Conservation (phyloP, 2,888 invertebrate species). For the Cataglyphis rosenhaueri region DNA sequence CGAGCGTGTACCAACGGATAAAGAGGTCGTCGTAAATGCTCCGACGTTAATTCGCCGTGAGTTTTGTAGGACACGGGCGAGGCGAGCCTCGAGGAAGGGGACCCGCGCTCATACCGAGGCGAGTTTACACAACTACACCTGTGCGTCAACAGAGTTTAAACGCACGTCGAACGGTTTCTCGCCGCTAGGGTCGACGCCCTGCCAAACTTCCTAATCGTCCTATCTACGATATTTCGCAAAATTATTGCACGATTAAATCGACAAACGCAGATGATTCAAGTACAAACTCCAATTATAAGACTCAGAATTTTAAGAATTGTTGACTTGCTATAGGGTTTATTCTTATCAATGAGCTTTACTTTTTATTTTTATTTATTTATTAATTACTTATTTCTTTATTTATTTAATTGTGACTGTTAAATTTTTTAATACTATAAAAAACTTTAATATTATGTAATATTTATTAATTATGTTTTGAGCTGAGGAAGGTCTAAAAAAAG, state of each 20-base stretch:
- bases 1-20: constrained; percentile 56
- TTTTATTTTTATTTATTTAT: too few relatives aligned
- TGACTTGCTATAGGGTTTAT: too few relatives aligned
- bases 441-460: too few relatives aligned
- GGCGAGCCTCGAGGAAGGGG: constrained; percentile 12
- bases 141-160: constrained; percentile 44
- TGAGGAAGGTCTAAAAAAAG: too few relatives aligned
- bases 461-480: too few relatives aligned
- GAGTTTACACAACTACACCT: constrained; percentile 56
- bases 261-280: not conserved
- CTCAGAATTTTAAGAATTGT: too few relatives aligned
- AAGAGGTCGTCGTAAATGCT: constrained; percentile 73
- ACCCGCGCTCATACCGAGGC: not conserved
- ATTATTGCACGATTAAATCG: not conserved
- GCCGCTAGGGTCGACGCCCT: constrained; percentile 68
- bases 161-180: constrained; percentile 72
- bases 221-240: not conserved
- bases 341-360: too few relatives aligned
- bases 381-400: too few relatives aligned
- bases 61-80: constrained; percentile 77
- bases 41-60: constrained; percentile 74
- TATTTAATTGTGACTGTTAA: too few relatives aligned
- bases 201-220: constrained; percentile 68
- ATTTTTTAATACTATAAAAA: too few relatives aligned
- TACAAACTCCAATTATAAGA: not conserved